Evolutionary conservation across 53 echinoderm and acorn worm genomes (phyloP).

Genomic region (Holothuria scabra): DNA sequence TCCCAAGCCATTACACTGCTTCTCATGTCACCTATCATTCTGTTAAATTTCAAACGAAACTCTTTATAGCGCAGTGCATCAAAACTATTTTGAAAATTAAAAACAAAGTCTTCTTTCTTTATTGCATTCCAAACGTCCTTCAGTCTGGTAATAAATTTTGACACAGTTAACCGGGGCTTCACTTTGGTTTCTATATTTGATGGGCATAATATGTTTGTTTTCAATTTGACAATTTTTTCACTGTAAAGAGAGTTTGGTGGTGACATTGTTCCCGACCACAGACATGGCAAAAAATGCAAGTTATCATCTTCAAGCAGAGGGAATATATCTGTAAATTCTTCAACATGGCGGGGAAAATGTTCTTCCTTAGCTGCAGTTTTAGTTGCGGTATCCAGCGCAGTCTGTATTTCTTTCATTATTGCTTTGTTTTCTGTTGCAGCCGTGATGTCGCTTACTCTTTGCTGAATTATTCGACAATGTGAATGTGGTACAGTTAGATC

Average conservation of each 20-base stretch:
- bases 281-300: slow-evolving; percentile 21
- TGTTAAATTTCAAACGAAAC: slow-evolving; percentile 2
- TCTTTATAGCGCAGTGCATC: not conserved
- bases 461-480: too few relatives aligned
- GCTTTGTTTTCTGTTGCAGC: too few relatives aligned
- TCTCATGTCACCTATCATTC: not conserved
- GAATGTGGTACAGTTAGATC: too few relatives aligned
- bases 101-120: slow-evolving; percentile 14
- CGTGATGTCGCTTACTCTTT: too few relatives aligned
- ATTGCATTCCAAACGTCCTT: slow-evolving; percentile 1
- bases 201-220: not conserved
- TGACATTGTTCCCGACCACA: slow-evolving; percentile 15
- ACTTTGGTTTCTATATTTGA: too few relatives aligned
- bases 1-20: not conserved
- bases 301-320: not conserved
- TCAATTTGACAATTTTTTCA: slow-evolving; percentile 5
- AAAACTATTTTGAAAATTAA: slow-evolving; percentile 18
- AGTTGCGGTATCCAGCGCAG: too few relatives aligned
- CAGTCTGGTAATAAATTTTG: not conserved
- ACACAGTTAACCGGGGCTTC: not conserved
- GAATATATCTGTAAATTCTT: too few relatives aligned
- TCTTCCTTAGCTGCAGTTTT: too few relatives aligned
- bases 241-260: slow-evolving; percentile 15
- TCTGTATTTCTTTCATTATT: too few relatives aligned
- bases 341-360: too few relatives aligned